Evolutionary conservation across 64 coral and sea anemone species (phyloP), one percentile per base, ranked within the genome.

Genomic region (Anthopleura sola): DNA sequence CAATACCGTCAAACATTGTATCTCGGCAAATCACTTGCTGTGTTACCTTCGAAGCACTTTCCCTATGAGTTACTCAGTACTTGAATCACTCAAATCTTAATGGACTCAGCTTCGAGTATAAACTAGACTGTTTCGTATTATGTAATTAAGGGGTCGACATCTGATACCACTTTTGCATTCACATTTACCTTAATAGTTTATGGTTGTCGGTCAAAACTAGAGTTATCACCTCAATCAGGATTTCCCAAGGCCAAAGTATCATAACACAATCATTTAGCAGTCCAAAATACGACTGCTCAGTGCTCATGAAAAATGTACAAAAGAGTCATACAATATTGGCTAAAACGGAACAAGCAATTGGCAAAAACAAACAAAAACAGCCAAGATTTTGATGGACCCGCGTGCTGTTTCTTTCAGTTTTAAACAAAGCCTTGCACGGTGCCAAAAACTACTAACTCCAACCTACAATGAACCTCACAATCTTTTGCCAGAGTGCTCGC

Each of bases 321-420:
- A 62, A 62, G n/a, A 6, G 21, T 62, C 29, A 34, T 34, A 71
- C 31, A 71, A 34, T 66, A 66, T 34, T 71, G 29, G 66, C 66
- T 71, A 71, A 28, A 71, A 71, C 66, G 66, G 66, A 71, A 71
- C 66, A 71, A 71, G 66, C 66, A 71, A 71, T 71, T 71, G 66
- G 26, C 66, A 71, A 71, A 71, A 71, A 71, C 31, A 71, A 71
- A 71, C 66, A 71, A 71, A 71, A 71, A 15, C n/a, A 71, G n/a
- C 66, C 14, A 29, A 71, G 3, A 71, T 71, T 34, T 71, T 71
- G 29, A 71, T 36, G 66, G n/a, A 36, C 66, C 66, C 66, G 66
- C 31, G 66, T 71, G 66, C 66, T 32, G 66, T 36, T 32, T 71
- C 26, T 71, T 71, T 71, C 66, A 71, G 66, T 71, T 71, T 17